These are phyloP conservation scores for Zootermopsis nevadensis DNA, from an alignment of 2,888 invertebrate species.

Conservation along the genomic window DNA sequence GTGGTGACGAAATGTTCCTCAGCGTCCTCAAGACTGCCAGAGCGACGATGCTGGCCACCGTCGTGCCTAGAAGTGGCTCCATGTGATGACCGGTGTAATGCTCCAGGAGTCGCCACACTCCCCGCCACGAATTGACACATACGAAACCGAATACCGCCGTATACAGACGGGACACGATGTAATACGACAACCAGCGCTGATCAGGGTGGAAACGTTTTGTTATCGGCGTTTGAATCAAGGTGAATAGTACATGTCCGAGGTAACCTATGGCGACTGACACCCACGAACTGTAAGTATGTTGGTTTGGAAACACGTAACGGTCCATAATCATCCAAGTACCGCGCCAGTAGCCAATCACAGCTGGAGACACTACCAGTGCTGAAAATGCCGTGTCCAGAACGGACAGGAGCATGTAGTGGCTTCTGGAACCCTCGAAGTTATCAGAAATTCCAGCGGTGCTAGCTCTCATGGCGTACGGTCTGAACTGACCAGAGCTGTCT, in stretches of 20 bases:
- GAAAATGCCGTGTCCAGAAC: constrained; percentile 79
- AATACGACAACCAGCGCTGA: constrained; percentile 75
- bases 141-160: constrained; percentile 81
- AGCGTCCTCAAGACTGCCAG: constrained; percentile 77
- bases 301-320: constrained; percentile 74
- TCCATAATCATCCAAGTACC: constrained; percentile 87
- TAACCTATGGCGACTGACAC: constrained; percentile 78
- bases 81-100: constrained; percentile 72
- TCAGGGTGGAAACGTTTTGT: constrained; percentile 72
- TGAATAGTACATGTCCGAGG: constrained; percentile 76
- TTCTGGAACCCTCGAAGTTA: constrained; percentile 68
- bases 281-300: constrained; percentile 71
- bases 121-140: constrained; percentile 90
- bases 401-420: constrained; percentile 70
- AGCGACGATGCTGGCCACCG: constrained; percentile 74
- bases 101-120: constrained; percentile 83
- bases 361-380: constrained; percentile 78
- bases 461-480: constrained; percentile 67
- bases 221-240: constrained; percentile 74
- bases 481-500: constrained; percentile 22
- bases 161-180: constrained; percentile 77
- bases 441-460: constrained; percentile 75
- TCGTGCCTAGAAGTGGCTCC: constrained; percentile 72
- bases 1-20: constrained; percentile 85
- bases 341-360: constrained; percentile 88